Evolutionary conservation across 2,888 invertebrate species (phyloP).

Genomic region (Microctonus aethiopoides): DNA sequence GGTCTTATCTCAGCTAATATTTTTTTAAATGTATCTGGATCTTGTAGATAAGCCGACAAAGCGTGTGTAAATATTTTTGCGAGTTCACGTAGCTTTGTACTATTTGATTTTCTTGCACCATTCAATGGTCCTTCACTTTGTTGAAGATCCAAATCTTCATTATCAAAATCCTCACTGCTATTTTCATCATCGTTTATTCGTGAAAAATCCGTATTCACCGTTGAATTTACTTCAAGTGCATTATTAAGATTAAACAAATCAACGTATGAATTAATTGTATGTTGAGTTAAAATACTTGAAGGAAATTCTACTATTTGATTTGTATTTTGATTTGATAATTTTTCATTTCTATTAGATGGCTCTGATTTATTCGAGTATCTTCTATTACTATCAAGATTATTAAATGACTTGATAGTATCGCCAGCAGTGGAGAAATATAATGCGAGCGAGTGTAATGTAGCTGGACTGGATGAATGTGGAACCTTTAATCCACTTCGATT

Average conservation of each 20-base stretch:
- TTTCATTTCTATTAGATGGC: background rate
- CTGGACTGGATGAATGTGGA: conserved; percentile 81
- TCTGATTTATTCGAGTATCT: background rate
- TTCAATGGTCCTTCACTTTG: conserved; percentile 75
- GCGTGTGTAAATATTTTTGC: conserved; percentile 89
- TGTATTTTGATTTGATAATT: conserved; percentile 35
- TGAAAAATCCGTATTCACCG: background rate
- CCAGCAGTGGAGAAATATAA: conserved; percentile 82
- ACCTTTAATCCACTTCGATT: conserved; percentile 75
- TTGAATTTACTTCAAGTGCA: conserved; percentile 52
- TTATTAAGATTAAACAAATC: conserved; percentile 66
- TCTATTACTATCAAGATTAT: conserved; percentile 32
- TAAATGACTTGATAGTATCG: conserved; percentile 66
- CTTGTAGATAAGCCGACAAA: conserved; percentile 82
- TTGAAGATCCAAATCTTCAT: conserved; percentile 71
- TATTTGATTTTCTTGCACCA: conserved; percentile 70
- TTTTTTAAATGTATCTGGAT: conserved; percentile 83
- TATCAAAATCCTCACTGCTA: conserved; percentile 50
- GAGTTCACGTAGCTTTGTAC: conserved; percentile 75
- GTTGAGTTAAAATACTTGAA: conserved; percentile 74
- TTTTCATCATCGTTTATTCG: conserved; percentile 39
- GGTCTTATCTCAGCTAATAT: conserved; percentile 82
- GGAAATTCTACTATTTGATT: conserved; percentile 67
- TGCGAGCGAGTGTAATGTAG: conserved; percentile 81
- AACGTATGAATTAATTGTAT: conserved; percentile 75